Evolutionary conservation across 2,888 invertebrate genomes (phyloP).

Genomic region (Thymelicus sylvestris): DNA sequence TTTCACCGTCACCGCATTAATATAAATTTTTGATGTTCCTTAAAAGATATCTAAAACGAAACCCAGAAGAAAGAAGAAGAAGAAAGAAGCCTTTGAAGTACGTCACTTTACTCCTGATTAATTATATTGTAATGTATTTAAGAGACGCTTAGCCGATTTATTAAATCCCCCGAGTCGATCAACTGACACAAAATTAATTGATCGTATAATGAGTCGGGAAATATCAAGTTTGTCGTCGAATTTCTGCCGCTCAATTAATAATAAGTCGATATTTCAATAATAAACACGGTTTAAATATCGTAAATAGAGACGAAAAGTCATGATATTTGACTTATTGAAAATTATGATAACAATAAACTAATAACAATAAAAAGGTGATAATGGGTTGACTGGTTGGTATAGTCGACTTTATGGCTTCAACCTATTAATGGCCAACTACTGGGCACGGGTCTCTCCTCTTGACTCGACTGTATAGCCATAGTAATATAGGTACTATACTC

Average conservation of each 20-base stretch:
- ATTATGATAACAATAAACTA: no score
- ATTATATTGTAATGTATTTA: slow-evolving; percentile 19
- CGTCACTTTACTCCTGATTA: slow-evolving; percentile 7
- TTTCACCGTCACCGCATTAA: no score
- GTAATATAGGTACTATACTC: no score
- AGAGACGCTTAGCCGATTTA: slow-evolving; percentile 24
- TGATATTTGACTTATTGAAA: not conserved
- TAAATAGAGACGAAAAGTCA: not conserved
- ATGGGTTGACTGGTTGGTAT: no score
- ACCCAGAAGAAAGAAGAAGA: no score
- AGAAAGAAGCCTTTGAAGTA: slow-evolving; percentile 1
- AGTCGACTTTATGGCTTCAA: no score
- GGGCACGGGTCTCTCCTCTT: no score
- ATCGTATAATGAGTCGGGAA: slow-evolving; percentile 55
- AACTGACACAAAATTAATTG: slow-evolving; percentile 57
- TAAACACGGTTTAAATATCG: slow-evolving; percentile 24
- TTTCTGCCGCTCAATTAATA: slow-evolving; percentile 51
- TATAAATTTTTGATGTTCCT: no score
- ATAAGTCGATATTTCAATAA: slow-evolving; percentile 56
- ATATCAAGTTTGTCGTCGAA: slow-evolving; percentile 40
- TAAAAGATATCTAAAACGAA: not conserved
- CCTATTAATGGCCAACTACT: no score
- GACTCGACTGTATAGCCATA: no score
- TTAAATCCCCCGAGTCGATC: slow-evolving; percentile 33
- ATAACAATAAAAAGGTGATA: no score